Percentiles rank a stretch among this genome's conserved stretches.
Conservation (phyloP, 2,113 vertebrate species). For the Eudyptes chrysolophus region DNA sequence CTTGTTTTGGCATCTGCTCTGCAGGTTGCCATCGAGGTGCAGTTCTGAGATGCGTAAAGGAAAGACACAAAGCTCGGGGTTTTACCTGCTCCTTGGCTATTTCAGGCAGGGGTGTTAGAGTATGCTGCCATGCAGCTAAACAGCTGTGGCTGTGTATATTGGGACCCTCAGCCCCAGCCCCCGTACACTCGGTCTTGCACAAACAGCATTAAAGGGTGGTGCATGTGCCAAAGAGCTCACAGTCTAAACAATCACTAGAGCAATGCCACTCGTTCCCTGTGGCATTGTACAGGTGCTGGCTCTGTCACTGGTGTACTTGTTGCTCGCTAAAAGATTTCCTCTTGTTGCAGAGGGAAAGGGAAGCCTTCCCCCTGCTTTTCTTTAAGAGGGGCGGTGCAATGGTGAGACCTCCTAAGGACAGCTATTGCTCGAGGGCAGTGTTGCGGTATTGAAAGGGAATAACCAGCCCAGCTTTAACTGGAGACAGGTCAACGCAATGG, state of each 20-base stretch:
- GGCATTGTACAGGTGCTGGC: accelerated
- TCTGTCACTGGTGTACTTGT: background rate
- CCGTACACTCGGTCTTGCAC: background rate
- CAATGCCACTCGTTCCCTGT: background rate
- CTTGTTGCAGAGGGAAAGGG: background rate
- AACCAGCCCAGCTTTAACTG: background rate
- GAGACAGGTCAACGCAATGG: background rate
- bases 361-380: background rate
- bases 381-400: background rate
- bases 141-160: background rate
- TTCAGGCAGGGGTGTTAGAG: background rate
- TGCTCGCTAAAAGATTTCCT: background rate
- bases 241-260: background rate
- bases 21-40: background rate
- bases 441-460: background rate
- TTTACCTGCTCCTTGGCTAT: background rate
- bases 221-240: background rate
- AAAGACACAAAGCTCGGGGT: background rate
- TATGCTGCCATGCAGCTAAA: background rate
- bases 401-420: background rate
- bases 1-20: background rate
- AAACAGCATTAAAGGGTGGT: background rate
- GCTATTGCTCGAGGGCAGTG: accelerated
- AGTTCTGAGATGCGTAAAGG: background rate
- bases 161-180: accelerated